Base-by-base conservation (phyloP, 2,888 invertebrate species). In the Teinopalpus imperialis region DNA sequence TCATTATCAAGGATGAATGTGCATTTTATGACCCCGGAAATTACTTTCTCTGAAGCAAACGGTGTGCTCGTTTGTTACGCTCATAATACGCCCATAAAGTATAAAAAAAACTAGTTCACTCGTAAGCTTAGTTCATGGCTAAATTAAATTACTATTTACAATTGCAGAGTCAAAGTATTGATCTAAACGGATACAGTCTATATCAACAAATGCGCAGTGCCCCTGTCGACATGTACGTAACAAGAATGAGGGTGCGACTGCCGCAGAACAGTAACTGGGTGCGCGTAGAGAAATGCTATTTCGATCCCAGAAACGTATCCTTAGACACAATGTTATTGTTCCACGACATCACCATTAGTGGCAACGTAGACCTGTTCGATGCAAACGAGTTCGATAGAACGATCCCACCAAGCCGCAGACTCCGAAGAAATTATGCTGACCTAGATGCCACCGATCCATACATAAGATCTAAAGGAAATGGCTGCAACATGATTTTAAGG, bases 401-500 rank as follows among this genome's bases (percentile, higher is more conserved):
- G 0, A 51, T 76, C 9, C 76, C 81, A 5, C 65, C 72, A 3
- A 77, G 59, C 36, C 62, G 76, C 43, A 65, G 81, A 48, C 44
- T 67, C 3, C 63, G 85, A 42, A 60, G 85, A 37, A 75, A 81
- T 51, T 79, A 89, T 48, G 83, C 82, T 6, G 83, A 90, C 36
- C 74, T 82, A 2, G 76, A 79, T 7, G 76, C 65, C 24, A 49
- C 60, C 16, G 69, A 72, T 1, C 69, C 71, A 0, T 66, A 74
- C 66, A 3, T 62, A 48, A 69, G 87, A 70, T 34, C 71, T 57
- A 64, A 90, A 8, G 72, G 89, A 48, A 74, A 92, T 61, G 87
- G 92, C 6, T 95, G 95, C 60, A 93, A 93, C 57, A 95, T 95
- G 95, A 95, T 94, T 47, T 70, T 95, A 40, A 85, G 95, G 52